These are phyloP conservation scores for Drosophila bunnanda DNA, from an alignment of 2,888 invertebrate species.

Conservation along the genomic window DNA sequence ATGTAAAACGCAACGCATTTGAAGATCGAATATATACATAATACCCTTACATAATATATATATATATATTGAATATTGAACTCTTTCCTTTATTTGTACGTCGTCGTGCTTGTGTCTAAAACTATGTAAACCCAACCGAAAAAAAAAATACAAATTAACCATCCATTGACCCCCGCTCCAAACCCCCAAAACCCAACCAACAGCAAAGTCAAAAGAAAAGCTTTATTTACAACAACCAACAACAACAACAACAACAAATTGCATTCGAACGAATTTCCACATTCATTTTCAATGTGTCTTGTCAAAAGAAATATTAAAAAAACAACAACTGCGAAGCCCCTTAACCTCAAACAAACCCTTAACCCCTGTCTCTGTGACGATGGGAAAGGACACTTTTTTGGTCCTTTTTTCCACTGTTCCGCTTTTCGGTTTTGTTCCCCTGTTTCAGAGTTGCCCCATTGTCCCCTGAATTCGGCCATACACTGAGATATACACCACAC, in stretches of 20 bases:
- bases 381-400: not conserved
- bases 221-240: slow-evolving; percentile 32
- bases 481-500: slow-evolving; percentile 4
- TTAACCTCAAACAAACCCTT: too few species aligned
- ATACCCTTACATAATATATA: slow-evolving; percentile 55
- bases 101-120: slow-evolving; percentile 78
- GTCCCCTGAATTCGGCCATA: slow-evolving; percentile 33
- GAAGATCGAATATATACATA: slow-evolving; percentile 67
- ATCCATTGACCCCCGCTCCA: slow-evolving; percentile 14
- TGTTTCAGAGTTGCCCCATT: slow-evolving; percentile 16
- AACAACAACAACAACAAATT: slow-evolving; percentile 25
- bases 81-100: slow-evolving; percentile 70
- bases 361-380: slow-evolving; percentile 7
- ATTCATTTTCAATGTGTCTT: slow-evolving; percentile 43
- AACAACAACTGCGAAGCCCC: slow-evolving; percentile 18
- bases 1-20: slow-evolving; percentile 70
- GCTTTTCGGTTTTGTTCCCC: slow-evolving; percentile 23
- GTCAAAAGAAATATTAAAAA: not conserved
- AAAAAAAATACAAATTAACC: slow-evolving; percentile 39
- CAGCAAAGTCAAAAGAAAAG: slow-evolving; percentile 36
- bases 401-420: not conserved
- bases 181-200: slow-evolving; percentile 4
- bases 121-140: slow-evolving; percentile 60
- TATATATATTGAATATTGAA: slow-evolving; percentile 65
- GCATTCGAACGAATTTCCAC: slow-evolving; percentile 45